A percentile compares a stretch with the other conserved stretches of the same genome.
phyloP scores from a whole-genome alignment of 2,888 invertebrate species.

The Hypercompe scribonia region DNA sequence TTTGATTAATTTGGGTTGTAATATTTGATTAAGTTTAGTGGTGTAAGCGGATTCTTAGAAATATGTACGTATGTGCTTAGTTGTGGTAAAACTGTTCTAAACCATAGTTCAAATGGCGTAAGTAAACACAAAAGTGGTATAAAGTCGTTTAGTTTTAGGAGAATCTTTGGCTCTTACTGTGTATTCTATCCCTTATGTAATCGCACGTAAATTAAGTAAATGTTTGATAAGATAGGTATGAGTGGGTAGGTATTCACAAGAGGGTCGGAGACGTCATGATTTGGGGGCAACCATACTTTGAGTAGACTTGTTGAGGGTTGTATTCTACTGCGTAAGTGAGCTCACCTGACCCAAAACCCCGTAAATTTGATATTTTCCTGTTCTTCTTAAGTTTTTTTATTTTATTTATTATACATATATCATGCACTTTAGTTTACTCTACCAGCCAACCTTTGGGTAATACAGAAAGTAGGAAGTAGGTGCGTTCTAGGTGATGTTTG shows the following conservation, averaged over 20 bases:
- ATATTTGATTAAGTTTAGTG: not conserved
- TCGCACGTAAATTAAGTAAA: not conserved
- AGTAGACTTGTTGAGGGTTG: no score
- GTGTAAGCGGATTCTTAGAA: not conserved
- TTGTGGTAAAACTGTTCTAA: not conserved
- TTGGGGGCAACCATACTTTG: not conserved
- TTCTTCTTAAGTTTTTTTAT: not conserved
- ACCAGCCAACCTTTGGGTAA: no score
- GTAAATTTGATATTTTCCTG: not conserved
- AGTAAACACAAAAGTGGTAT: not conserved
- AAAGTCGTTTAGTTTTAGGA: not conserved
- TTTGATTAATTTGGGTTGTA: conserved; percentile 1
- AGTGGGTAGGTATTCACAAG: not conserved
- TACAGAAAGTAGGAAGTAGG: no score
- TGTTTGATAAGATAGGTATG: not conserved
- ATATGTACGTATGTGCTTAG: not conserved
- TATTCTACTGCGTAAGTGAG: not conserved
- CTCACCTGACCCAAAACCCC: no score
- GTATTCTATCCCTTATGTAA: not conserved
- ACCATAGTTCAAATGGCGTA: not conserved
- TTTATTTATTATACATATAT: no score
- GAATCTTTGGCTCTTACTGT: not conserved
- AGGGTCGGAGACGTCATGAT: not conserved
- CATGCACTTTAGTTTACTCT: no score
- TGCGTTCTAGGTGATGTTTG: no score